These are phyloP conservation scores for Tryphoninae sp. DNA, from an alignment of 2,888 invertebrate genomes.

Conservation along the genomic window DNA sequence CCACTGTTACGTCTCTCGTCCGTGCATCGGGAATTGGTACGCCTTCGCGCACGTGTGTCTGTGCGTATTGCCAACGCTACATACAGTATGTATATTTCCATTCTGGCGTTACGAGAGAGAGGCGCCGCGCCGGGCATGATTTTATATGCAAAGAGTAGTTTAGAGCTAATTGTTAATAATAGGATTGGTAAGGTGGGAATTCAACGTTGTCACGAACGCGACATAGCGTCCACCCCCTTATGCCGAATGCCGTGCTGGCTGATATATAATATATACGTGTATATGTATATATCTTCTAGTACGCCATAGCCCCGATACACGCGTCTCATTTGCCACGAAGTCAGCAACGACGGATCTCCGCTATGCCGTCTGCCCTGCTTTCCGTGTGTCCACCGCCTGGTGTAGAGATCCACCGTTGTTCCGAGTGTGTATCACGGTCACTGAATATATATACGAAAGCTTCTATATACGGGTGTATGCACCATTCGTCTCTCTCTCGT, in stretches of 20 bases:
- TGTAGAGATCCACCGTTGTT: slow-evolving; percentile 46
- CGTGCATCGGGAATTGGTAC: slow-evolving; percentile 50
- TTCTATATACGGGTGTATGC: slow-evolving; percentile 4
- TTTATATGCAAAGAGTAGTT: slow-evolving; percentile 81
- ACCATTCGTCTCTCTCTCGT: slow-evolving; percentile 25
- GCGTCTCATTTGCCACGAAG: slow-evolving; percentile 77
- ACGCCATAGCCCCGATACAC: slow-evolving; percentile 48
- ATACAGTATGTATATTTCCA: slow-evolving; percentile 82
- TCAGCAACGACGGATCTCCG: slow-evolving; percentile 74
- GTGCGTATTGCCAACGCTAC: slow-evolving; percentile 71
- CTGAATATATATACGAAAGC: slow-evolving; percentile 48
- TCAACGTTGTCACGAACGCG: slow-evolving; percentile 71
- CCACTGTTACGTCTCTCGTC: not conserved
- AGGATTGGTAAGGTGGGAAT: slow-evolving; percentile 82
- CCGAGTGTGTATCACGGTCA: slow-evolving; percentile 39
- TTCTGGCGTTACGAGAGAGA: slow-evolving; percentile 78
- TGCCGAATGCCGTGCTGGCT: slow-evolving; percentile 56
- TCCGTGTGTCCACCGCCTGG: slow-evolving; percentile 67
- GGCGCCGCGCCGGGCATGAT: slow-evolving; percentile 73
- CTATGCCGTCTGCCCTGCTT: slow-evolving; percentile 64
- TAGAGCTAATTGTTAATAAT: slow-evolving; percentile 82
- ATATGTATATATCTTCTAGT: slow-evolving; percentile 47
- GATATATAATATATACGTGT: slow-evolving; percentile 11
- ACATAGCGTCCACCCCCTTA: slow-evolving; percentile 62
- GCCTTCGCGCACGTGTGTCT: slow-evolving; percentile 48